These are phyloP conservation scores for Artibeus jamaicensis DNA, from an alignment of 2,797 vertebrate genomes.

Conservation along the genomic window DNA sequence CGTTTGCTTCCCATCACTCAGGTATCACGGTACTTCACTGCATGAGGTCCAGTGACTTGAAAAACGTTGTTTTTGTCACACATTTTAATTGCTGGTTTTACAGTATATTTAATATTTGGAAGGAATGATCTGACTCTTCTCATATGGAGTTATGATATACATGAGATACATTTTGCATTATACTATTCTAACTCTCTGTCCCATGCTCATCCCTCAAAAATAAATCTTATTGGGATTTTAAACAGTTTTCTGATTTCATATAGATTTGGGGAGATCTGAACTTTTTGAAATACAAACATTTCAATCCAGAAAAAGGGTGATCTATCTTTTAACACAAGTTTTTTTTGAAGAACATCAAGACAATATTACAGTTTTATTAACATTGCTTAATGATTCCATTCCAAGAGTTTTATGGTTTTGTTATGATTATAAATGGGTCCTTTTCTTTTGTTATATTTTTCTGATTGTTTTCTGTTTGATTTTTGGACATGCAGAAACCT, in stretches of 20 bases:
- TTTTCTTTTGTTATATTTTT: neutral
- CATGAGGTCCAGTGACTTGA: neutral
- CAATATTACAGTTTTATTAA: neutral
- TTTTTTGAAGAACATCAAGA: neutral
- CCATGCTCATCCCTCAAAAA: neutral
- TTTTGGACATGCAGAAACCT: neutral
- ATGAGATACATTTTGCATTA: neutral
- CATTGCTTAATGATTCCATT: neutral
- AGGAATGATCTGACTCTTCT: neutral
- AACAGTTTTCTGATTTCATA: neutral
- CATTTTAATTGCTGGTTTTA: neutral
- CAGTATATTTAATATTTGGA: neutral
- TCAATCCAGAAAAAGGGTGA: neutral
- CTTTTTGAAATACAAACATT: neutral
- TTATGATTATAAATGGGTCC: neutral
- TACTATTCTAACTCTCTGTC: neutral
- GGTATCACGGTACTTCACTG: neutral
- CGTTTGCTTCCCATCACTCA: neutral
- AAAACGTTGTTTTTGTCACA: neutral
- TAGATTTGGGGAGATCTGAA: neutral
- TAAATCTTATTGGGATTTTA: neutral
- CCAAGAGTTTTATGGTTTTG: neutral
- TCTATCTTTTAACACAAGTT: neutral
- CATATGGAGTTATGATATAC: neutral
- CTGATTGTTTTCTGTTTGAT: neutral